Evolutionary conservation across 2,888 invertebrate species (phyloP).

Genomic region (Eupithecia vulgata): DNA sequence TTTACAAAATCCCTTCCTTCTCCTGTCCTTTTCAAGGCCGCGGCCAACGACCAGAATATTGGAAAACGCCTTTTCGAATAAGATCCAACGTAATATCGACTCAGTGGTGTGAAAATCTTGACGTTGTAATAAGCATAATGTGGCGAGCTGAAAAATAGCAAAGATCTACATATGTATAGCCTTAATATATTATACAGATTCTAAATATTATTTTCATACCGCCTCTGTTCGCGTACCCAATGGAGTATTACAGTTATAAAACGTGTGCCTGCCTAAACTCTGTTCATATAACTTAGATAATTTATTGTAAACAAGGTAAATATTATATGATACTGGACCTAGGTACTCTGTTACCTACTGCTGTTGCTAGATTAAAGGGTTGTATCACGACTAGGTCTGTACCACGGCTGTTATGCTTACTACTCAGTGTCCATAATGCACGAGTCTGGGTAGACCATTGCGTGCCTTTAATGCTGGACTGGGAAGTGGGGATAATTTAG

Average conservation of each 20-base stretch:
- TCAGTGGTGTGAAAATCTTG: slow-evolving; percentile 27
- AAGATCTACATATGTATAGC: not conserved
- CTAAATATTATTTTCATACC: not conserved
- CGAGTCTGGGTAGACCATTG: no score
- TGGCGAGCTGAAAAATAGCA: not conserved
- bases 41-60: slow-evolving; percentile 39
- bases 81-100: slow-evolving; percentile 26
- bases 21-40: slow-evolving; percentile 7
- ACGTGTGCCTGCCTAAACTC: not conserved
- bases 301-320: not conserved
- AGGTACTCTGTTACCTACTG: not conserved
- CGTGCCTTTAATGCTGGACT: no score
- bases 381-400: not conserved
- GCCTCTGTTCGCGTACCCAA: not conserved
- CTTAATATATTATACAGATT: not conserved
- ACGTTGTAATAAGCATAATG: not conserved
- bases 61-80: slow-evolving; percentile 32
- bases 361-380: not conserved
- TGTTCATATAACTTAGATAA: not conserved
- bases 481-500: no score
- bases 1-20: not conserved
- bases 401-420: not conserved
- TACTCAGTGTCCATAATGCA: no score
- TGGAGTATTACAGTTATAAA: not conserved
- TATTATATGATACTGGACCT: not conserved